Evolutionary conservation across 2,113 vertebrate species (phyloP), one percentile per base, ranked within the genome.

Genomic region (Elephantulus edwardii): DNA sequence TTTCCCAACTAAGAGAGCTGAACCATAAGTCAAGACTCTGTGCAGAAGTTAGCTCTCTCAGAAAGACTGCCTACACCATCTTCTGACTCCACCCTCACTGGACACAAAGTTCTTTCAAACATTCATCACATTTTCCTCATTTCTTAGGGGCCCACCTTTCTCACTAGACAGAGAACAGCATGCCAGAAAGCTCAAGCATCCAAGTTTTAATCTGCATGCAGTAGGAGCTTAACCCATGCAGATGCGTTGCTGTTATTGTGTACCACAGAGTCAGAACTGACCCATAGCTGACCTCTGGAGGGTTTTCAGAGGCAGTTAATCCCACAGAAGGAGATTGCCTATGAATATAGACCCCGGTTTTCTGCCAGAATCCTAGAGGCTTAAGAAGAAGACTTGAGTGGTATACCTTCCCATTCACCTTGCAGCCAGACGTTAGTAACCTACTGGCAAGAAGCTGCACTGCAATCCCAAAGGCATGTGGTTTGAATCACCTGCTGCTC

Each of bases 171-270:
- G 54, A 3, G 28, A 89, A 40, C 33, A 91, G 52, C 33, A 79
- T 40, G 24, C 44, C n/a, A 44, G 24, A 17, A 66, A 38, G 46
- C 14, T 78, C 60, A 71, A n/a, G 14, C 44, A 54, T 26, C 52
- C 44, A 50, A 30, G 28, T 72, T 86, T 83, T 28, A 6, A 68
- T 82, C 58, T 22, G 19, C 10, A 46, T n/a, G 33, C 19, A 76
- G 58, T 92, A 90, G 66, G 58, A 89, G 26, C 52, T 40, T 86
- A 88, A 58, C 74, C 44, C 81, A 82, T 10, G 26, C 40, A 89
- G 62, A 87, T n/a, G n/a, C n/a, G n/a, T n/a, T n/a, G n/a, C n/a
- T n/a, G n/a, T n/a, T n/a, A n/a, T n/a, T n/a, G n/a, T n/a, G n/a
- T n/a, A n/a, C n/a, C n/a, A n/a, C n/a, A n/a, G n/a, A n/a, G n/a